Base-by-base conservation (phyloP, 2,113 vertebrate species). In the Morone saxatilis region DNA sequence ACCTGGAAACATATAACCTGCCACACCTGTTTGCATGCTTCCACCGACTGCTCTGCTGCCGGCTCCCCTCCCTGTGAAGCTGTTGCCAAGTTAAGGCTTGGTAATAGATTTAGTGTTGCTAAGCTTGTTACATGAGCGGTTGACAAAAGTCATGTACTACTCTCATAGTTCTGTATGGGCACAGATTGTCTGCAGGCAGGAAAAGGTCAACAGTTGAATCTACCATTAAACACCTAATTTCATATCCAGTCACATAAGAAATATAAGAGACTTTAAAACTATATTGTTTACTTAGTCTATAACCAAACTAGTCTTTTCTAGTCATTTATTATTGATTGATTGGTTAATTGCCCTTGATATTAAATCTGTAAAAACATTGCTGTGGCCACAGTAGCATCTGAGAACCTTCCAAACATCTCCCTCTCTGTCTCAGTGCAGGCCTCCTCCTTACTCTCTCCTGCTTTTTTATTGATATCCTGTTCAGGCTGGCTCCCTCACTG, bases 71-170 rank as follows among this genome's bases (percentile, higher is more conserved):
- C 63, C 78, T 80, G 57, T 45, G 80, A 79, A 88, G 83, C 85
- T 65, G 73, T 86, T 92, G 84, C 91, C 86, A 90, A 88, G 88
- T 80, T 79, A 89, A 93, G 70, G 78, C 85, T 81, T 83, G 67
- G 76, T 91, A 91, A 92, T 91, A 78, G 91, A 86, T 91, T 94
- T 94, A 89, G 83, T 50, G 71, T 81, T 45, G 86, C 88, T 94
- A 91, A 94, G 91, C 91, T 88, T 61, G 89, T 95, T 93, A 88
- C 75, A 62, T 84, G 84, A 81, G 80, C 81, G 74, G 74, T 75
- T 81, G 71, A 71, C 31, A 73, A 61, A 88, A 74, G 82, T 84
- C 78, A 81, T n/a, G 62, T 67, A 72, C 79, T 53, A 50, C 69
- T 68, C 48, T 71, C 67, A 67, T 41, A 81, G 70, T 53, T 83